Percentiles rank a stretch among this genome's conserved stretches.
phyloP scores from a whole-genome alignment of 1,140 invertebrate genomes.

The Periplaneta americana region DNA sequence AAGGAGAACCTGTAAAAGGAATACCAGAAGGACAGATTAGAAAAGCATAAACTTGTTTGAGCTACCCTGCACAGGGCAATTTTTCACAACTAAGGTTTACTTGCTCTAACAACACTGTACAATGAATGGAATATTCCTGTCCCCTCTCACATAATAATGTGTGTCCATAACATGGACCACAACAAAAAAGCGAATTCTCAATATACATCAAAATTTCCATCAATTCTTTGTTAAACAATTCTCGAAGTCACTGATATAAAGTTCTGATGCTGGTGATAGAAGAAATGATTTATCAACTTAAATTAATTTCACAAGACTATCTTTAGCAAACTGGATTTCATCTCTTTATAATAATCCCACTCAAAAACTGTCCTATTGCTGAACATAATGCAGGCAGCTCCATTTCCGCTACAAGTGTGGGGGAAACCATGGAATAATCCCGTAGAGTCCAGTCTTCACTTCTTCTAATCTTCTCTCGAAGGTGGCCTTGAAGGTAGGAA shows the following conservation, averaged over 20 bases:
- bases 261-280: neutral
- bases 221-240: neutral
- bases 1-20: too few relatives aligned
- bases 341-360: neutral
- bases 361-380: constrained; percentile 15
- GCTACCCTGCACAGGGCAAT: constrained; percentile 2
- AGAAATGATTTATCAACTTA: neutral
- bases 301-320: neutral
- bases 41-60: neutral
- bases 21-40: neutral
- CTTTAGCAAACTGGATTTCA: neutral
- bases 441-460: neutral
- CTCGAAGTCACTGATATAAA: constrained; percentile 4
- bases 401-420: constrained; percentile 13
- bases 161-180: neutral
- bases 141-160: neutral
- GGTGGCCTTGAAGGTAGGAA: neutral
- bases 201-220: neutral
- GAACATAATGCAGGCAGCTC: constrained; percentile 15
- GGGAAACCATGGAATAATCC: constrained; percentile 15
- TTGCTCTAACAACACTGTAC: constrained; percentile 6
- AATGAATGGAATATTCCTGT: neutral
- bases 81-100: neutral
- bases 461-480: neutral
- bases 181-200: neutral